These are phyloP conservation scores for Scolopax bukidnonensis DNA, from an alignment of 2,797 vertebrate genomes.

Conservation along the genomic window DNA sequence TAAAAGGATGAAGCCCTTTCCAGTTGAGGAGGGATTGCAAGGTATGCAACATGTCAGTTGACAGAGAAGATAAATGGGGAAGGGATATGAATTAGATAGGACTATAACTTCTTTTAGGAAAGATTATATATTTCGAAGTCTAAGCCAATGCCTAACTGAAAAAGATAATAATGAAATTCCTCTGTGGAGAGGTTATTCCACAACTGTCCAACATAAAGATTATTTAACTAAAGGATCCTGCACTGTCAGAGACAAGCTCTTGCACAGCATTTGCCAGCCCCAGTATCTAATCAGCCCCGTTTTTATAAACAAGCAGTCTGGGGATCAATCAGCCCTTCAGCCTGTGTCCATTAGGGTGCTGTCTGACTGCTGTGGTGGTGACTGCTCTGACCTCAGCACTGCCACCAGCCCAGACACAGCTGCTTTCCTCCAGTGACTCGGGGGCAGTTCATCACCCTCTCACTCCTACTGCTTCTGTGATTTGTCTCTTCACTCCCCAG, in stretches of 20 bases:
- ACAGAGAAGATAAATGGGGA: not conserved
- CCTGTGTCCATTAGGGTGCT: not conserved
- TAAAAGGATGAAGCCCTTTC: not conserved
- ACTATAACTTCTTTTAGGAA: not conserved
- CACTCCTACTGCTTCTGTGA: not conserved
- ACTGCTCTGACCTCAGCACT: not conserved
- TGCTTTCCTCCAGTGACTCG: not conserved
- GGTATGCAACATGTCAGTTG: not conserved
- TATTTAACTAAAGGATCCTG: not conserved
- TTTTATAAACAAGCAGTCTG: not conserved
- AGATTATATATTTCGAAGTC: not conserved
- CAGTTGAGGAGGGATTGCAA: not conserved
- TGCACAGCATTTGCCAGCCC: not conserved
- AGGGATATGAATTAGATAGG: not conserved
- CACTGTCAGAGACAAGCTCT: not conserved
- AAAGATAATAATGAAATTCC: constrained; percentile 18
- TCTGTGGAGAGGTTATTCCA: constrained; percentile 5
- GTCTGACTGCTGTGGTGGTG: not conserved
- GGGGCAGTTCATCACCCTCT: not conserved
- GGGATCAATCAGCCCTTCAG: not conserved
- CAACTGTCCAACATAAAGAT: not conserved
- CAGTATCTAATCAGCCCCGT: not conserved
- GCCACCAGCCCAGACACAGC: not conserved
- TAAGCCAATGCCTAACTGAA: not conserved
- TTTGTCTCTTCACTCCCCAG: not conserved